These are phyloP conservation scores for Dascyllus trimaculatus DNA, from an alignment of 2,113 vertebrate genomes.

Conservation along the genomic window DNA sequence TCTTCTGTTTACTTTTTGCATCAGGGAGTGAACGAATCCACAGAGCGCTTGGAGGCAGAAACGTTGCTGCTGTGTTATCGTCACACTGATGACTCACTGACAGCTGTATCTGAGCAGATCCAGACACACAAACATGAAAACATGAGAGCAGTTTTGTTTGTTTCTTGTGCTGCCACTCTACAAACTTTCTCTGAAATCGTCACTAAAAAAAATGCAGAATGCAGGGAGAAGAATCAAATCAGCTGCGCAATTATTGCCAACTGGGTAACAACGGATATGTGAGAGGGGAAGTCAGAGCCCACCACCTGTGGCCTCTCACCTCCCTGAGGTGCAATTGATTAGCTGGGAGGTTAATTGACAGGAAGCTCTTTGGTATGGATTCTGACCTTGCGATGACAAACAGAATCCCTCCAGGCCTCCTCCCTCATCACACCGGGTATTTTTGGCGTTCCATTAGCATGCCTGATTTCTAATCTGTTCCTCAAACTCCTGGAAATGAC, in stretches of 20 bases:
- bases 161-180: not conserved
- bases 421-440: conserved; percentile 35
- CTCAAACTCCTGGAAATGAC: conserved; percentile 19
- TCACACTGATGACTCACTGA: conserved; percentile 51
- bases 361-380: conserved; percentile 44
- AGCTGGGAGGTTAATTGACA: conserved; percentile 60
- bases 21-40: conserved; percentile 12
- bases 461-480: conserved; percentile 44
- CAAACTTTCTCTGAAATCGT: not conserved
- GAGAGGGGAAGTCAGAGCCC: conserved; percentile 9
- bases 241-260: conserved; percentile 42
- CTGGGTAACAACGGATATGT: conserved; percentile 50
- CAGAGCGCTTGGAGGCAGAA: conserved; percentile 43
- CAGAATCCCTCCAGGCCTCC: conserved; percentile 33
- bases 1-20: conserved; percentile 24
- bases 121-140: conserved; percentile 40
- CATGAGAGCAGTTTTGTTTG: conserved; percentile 19
- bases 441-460: conserved; percentile 59
- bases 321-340: conserved; percentile 64
- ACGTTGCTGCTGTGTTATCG: conserved; percentile 47
- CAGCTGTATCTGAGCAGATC: conserved; percentile 62
- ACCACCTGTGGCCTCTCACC: conserved; percentile 1
- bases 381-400: conserved; percentile 69
- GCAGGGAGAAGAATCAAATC: conserved; percentile 39
- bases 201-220: not conserved